Evolutionary conservation across 1,140 invertebrate species (phyloP).

Genomic region (Papilio polytes): DNA sequence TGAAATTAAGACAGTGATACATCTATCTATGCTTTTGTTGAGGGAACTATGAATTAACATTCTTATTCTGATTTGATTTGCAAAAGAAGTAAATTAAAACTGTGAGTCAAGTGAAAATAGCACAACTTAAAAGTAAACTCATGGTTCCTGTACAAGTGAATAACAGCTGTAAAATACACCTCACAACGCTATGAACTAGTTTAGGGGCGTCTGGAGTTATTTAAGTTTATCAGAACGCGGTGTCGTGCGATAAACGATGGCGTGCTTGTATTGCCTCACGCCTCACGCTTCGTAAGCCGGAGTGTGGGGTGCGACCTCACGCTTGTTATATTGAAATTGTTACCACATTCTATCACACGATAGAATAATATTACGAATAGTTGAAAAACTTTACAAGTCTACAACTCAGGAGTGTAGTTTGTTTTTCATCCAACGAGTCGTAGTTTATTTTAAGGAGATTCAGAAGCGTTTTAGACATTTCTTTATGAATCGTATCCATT

Average conservation of each 20-base stretch:
- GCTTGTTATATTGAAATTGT: slow-evolving; percentile 10
- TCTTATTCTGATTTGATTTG: too few relatives aligned
- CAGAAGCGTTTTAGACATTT: not conserved
- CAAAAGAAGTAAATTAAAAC: not conserved
- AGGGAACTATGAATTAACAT: too few relatives aligned
- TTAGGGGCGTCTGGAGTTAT: slow-evolving; percentile 61
- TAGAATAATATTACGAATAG: not conserved
- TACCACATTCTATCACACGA: slow-evolving; percentile 18
- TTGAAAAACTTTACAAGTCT: slow-evolving; percentile 12
- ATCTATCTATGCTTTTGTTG: too few relatives aligned
- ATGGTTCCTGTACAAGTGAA: slow-evolving; percentile 44
- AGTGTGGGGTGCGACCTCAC: slow-evolving; percentile 1
- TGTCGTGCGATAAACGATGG: slow-evolving; percentile 58
- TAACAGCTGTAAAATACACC: slow-evolving; percentile 61
- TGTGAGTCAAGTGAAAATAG: too few relatives aligned
- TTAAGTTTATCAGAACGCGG: slow-evolving; percentile 65
- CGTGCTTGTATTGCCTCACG: slow-evolving; percentile 48
- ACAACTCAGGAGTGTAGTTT: not conserved
- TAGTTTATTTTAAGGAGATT: not conserved
- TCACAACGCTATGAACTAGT: slow-evolving; percentile 55
- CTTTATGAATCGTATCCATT: not conserved
- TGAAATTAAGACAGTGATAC: not conserved
- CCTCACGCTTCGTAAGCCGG: not conserved
- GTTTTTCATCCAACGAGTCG: not conserved
- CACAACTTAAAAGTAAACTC: not conserved